These are phyloP conservation scores for Neodiprion fabricii DNA, from an alignment of 1,140 invertebrate genomes.

Conservation along the genomic window DNA sequence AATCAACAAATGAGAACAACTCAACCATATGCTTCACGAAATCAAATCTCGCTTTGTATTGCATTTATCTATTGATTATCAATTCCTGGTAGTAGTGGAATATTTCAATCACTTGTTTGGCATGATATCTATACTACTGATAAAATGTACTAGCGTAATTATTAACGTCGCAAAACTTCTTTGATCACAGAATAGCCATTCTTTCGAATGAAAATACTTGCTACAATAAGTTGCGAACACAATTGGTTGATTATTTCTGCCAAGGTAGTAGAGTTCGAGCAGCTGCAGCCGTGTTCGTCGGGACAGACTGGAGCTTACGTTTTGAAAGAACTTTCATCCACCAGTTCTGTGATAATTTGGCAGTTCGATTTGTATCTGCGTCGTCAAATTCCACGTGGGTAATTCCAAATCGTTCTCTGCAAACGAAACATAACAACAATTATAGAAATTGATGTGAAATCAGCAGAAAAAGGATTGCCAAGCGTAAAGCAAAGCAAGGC, in stretches of 20 bases:
- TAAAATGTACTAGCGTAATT: too few relatives aligned
- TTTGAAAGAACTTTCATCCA: background rate
- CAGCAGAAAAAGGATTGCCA: background rate
- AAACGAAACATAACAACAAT: background rate
- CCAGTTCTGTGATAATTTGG: conserved; percentile 45
- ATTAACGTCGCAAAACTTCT: too few relatives aligned
- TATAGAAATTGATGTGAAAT: background rate
- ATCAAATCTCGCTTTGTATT: too few relatives aligned
- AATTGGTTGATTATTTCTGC: background rate
- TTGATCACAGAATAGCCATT: too few relatives aligned
- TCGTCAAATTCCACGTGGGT: conserved; percentile 55
- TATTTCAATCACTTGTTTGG: too few relatives aligned
- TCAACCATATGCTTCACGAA: too few relatives aligned
- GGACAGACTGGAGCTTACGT: background rate
- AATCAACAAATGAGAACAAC: too few relatives aligned
- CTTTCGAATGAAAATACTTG: too few relatives aligned
- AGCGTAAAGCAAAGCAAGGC: background rate
- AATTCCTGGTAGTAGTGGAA: too few relatives aligned
- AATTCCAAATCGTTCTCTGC: conserved; percentile 51
- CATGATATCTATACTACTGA: too few relatives aligned
- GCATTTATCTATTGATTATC: too few relatives aligned
- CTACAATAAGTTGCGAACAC: too few relatives aligned
- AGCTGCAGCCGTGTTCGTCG: background rate
- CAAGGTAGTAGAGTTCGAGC: background rate
- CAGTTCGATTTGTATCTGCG: conserved; percentile 42